Evolutionary conservation across 2,888 invertebrate species (phyloP), one percentile per base, ranked within the genome.

Genomic region (Rhimphoctona megacephalus): DNA sequence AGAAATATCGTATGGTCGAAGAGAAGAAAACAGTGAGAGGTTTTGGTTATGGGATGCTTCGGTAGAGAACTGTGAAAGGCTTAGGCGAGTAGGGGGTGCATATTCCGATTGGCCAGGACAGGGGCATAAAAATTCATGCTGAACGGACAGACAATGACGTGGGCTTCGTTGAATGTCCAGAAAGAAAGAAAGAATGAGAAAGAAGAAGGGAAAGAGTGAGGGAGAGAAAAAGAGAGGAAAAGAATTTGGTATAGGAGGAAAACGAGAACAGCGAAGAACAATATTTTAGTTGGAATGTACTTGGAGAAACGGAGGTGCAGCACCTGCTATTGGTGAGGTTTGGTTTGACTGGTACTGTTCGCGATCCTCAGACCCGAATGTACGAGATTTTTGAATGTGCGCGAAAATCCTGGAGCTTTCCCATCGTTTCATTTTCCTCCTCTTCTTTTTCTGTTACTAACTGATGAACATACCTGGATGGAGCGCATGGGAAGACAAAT

Each of bases 241-340:
- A 57, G 54, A 64, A 36, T 9, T 17, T 14, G 30, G 57, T 22
- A 66, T 8, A 25, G 43, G 1, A 25, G 30, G 52, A 46, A 73
- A 77, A 67, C 72, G 81, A 81, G 81, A 86, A 86, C 77, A 81
- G 77, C 81, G 77, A 78, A 61, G 83, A 92, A 92, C 91, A 93
- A 93, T 93, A 92, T 92, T 93, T 92, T 91, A 91, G 90, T 91
- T 91, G 89, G 88, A 92, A 91, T 91, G 86, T 88, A 86, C 49
- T 87, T 25, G 85, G 87, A 86, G 89, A 83, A 89, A 85, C 85
- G 86, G 85, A 84, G 81, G 81, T 79, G 88, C 80, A 90, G 88
- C 91, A 92, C 92, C 92, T 92, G 92, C 92, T 90, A 90, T 85
- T 89, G 86, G 87, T 77, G 81, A 79, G 79, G 25, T 22, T 66